Conservation (phyloP, 1,140 invertebrate species). For the Brachionus paranguensis region DNA sequence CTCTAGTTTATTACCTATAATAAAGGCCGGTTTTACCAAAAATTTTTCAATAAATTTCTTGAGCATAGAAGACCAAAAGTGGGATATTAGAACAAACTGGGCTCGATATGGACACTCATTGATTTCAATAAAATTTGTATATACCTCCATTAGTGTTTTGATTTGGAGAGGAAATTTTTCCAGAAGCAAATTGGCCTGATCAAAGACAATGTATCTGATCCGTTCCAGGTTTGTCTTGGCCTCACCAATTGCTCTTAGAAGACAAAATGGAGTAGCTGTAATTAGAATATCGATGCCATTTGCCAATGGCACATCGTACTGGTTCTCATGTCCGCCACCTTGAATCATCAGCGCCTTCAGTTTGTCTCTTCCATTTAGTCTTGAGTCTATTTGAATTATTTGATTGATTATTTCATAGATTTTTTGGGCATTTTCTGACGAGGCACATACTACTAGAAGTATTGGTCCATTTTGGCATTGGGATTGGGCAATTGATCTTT, state of each 20-base stretch:
- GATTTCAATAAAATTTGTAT: conserved; percentile 1
- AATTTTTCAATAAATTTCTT: not conserved
- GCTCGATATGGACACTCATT: not conserved
- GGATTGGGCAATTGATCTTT: not conserved
- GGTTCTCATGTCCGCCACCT: conserved; percentile 8
- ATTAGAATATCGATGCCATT: conserved; percentile 30
- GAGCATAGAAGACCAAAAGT: conserved; percentile 6
- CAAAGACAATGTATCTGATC: conserved; percentile 1
- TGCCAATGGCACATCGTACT: conserved; percentile 13
- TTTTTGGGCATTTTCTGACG: conserved; percentile 13
- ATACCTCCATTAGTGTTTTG: conserved; percentile 7
- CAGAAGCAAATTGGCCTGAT: not conserved
- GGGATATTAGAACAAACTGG: not conserved
- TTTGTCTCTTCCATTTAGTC: not conserved
- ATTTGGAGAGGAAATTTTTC: conserved; percentile 34
- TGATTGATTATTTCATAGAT: conserved; percentile 12
- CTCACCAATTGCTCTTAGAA: not conserved
- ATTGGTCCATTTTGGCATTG: conserved; percentile 19
- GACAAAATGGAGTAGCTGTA: conserved; percentile 34
- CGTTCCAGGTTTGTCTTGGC: conserved; percentile 26
- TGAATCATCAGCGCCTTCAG: conserved; percentile 4
- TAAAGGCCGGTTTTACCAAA: not conserved
- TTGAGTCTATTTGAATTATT: conserved; percentile 1
- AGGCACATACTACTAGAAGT: not conserved
- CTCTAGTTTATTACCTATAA: conserved; percentile 30